phyloP scores from a whole-genome alignment of 2,797 vertebrate species.

The Rhynchonycteris naso region DNA sequence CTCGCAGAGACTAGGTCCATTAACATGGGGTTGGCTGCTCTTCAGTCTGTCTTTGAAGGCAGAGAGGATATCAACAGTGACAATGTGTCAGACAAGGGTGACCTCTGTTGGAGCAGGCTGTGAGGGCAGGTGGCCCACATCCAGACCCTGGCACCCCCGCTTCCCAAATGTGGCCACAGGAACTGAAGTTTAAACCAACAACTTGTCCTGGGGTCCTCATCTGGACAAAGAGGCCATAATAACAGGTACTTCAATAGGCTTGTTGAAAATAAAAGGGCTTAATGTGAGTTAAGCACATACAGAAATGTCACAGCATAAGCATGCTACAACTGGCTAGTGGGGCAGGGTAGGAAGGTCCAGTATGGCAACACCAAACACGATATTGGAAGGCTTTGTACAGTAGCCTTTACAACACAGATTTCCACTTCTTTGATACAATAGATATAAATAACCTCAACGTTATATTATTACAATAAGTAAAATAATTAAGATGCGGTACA shows the following conservation, averaged over 20 bases:
- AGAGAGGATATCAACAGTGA: too few relatives aligned
- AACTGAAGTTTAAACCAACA: not conserved
- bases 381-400: not conserved
- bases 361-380: not conserved
- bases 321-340: not conserved
- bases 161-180: not conserved
- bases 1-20: not conserved
- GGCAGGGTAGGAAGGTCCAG: not conserved
- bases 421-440: not conserved
- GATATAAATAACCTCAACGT: not conserved
- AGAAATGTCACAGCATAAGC: not conserved
- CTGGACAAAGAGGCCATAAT: not conserved
- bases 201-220: not conserved
- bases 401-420: not conserved
- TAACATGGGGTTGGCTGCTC: not conserved
- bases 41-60: not conserved
- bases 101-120: not conserved
- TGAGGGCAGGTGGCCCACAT: not conserved
- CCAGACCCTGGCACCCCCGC: not conserved
- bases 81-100: not conserved
- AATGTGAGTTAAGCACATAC: not conserved
- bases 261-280: not conserved
- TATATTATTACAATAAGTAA: not conserved
- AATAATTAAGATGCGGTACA: not conserved
- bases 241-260: not conserved